These are phyloP conservation scores for Oophaga pumilio DNA, from an alignment of 2,113 vertebrate species.

Conservation along the genomic window DNA sequence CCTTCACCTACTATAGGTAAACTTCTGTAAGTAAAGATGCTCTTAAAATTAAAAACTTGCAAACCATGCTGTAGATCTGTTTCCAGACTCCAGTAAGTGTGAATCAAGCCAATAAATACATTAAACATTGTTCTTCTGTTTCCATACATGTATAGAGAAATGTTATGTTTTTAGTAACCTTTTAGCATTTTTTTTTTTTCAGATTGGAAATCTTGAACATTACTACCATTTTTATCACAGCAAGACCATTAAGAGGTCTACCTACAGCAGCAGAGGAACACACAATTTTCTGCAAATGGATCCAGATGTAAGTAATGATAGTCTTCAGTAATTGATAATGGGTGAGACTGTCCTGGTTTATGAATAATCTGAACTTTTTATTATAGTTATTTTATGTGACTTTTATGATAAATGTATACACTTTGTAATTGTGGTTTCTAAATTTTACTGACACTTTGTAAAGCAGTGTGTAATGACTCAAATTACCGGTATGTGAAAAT, in stretches of 20 bases:
- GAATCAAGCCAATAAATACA: no score
- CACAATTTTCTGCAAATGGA: slow-evolving; percentile 92
- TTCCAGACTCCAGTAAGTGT: no score
- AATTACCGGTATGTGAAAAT: no score
- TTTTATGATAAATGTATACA: neutral
- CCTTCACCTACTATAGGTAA: no score
- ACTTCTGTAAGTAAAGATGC: no score
- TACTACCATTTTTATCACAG: slow-evolving; percentile 94
- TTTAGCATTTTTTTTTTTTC: neutral
- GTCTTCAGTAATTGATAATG: neutral
- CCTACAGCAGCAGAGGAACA: slow-evolving; percentile 74
- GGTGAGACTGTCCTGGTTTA: neutral
- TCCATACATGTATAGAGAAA: neutral
- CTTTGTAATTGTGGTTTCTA: neutral
- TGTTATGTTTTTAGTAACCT: neutral
- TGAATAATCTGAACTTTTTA: neutral
- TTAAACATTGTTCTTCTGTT: neutral
- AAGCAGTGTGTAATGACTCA: no score
- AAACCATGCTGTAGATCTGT: no score
- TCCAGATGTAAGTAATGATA: slow-evolving; percentile 75
- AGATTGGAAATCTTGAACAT: slow-evolving; percentile 88
- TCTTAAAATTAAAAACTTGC: no score
- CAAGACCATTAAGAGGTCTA: slow-evolving; percentile 84
- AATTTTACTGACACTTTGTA: no score
- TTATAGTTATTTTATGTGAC: neutral